Conservation (phyloP, 2,113 vertebrate species). For the Pedetes capensis region DNA sequence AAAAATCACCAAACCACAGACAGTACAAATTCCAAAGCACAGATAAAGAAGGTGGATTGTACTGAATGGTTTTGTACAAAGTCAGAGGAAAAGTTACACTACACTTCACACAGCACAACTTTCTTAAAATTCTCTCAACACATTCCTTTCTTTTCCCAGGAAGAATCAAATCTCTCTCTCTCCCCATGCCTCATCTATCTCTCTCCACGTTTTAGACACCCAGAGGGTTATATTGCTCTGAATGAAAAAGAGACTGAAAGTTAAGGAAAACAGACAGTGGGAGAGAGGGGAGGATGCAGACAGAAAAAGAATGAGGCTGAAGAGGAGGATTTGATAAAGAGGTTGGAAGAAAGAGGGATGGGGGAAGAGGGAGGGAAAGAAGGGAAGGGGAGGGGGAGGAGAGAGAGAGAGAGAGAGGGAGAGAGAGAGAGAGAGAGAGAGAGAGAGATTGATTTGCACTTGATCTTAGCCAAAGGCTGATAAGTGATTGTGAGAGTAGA, state of each 20-base stretch:
- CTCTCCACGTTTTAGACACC: neutral
- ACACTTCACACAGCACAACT: neutral
- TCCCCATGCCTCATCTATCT: fast-evolving
- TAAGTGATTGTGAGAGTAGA: neutral
- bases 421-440: too few species aligned
- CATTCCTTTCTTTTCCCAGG: neutral
- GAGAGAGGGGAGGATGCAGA: too few species aligned
- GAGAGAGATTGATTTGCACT: neutral
- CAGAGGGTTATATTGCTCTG: too few species aligned
- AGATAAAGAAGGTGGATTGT: neutral
- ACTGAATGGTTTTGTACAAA: conserved; percentile 3
- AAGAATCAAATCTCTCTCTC: neutral
- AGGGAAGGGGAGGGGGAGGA: neutral
- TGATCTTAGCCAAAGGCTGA: neutral
- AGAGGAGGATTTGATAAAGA: too few species aligned
- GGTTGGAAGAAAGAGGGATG: too few species aligned
- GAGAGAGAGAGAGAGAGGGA: too few species aligned
- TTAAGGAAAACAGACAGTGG: too few species aligned
- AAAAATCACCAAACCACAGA: neutral
- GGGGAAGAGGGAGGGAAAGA: too few species aligned
- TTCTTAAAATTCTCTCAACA: neutral
- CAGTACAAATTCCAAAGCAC: neutral
- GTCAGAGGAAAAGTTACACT: neutral
- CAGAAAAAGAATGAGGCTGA: neutral
- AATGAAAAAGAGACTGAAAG: too few species aligned